Evolutionary conservation across 2,888 invertebrate genomes (phyloP), one percentile per base, ranked within the genome.

Genomic region (Dolichopus griseipennis): DNA sequence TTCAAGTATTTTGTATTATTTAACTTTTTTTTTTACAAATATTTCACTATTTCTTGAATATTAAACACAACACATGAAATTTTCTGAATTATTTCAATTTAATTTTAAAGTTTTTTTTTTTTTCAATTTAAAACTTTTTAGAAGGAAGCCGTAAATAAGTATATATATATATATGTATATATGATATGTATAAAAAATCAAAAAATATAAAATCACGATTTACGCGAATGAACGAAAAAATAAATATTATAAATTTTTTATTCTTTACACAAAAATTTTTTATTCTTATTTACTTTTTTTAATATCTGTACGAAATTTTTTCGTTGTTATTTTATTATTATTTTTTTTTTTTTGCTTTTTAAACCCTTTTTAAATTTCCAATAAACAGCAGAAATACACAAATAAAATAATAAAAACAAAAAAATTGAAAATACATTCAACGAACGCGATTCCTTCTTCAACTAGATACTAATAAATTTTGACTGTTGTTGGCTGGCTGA

Each of bases 91-190:
- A 27, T 27, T 27, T 27, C 5, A 27, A n/a, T n/a, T n/a, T n/a
- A 27, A 27, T 27, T 27, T 27, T 27, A 4, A 27, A 27, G 27
- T 27, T 27, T 2, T 41, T 41, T 15, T 41, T 12, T 41, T 41
- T 41, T 41, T 41, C 1, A 6, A 6, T 41, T 41, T 41, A 6
- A 12, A 12, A 15, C 41, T 41, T 41, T 41, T 41, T 7, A 12
- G 41, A 41, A 41, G 91, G 92, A 80, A 76, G 83, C 12, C 12
- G n/a, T 41, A 41, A 41, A 41, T 41, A n/a, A n/a, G n/a, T n/a
- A n/a, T n/a, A n/a, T n/a, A n/a, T n/a, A n/a, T n/a, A n/a, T n/a
- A n/a, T 37, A 61, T 20, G 18, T 22, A 65, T n/a, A 22, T 61
- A 65, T 37, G n/a, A 18, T 21, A n/a, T 5, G 64, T n/a, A 61